A percentile compares a stretch with the other conserved stretches of the same genome.
Conservation (phyloP, 2,888 invertebrate species). For the Corythucha ciliata region DNA sequence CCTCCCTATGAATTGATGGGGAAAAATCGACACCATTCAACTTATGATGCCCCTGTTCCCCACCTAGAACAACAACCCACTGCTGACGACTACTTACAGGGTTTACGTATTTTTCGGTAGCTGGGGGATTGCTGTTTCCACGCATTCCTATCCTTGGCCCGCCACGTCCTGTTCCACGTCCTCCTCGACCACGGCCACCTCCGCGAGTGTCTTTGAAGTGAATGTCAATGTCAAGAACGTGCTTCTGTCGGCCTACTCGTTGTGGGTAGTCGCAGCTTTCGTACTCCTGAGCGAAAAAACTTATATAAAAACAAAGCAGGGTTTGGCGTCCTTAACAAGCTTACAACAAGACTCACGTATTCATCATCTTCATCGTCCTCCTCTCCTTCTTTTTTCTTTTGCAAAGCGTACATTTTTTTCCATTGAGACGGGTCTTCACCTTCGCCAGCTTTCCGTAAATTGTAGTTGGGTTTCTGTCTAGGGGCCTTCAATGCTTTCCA, state of each 20-base stretch:
- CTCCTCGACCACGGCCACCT: conserved; percentile 31
- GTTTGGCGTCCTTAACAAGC: background rate
- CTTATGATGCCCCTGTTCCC: too few relatives aligned
- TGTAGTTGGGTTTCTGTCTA: conserved; percentile 76
- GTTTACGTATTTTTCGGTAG: conserved; percentile 15
- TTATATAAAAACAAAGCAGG: background rate
- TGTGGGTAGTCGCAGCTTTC: conserved; percentile 33
- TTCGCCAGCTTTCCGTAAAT: conserved; percentile 87
- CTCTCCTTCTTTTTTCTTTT: conserved; percentile 54
- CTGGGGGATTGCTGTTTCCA: conserved; percentile 16
- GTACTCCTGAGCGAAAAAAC: conserved; percentile 29
- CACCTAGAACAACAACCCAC: too few relatives aligned
- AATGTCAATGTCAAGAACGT: conserved; percentile 35
- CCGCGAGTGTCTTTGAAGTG: conserved; percentile 33
- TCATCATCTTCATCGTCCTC: conserved; percentile 39
- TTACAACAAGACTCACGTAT: conserved; percentile 16
- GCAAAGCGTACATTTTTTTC: conserved; percentile 80
- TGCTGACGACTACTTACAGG: conserved; percentile 10
- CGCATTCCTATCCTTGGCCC: conserved; percentile 26
- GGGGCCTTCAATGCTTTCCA: conserved; percentile 71
- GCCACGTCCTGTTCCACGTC: conserved; percentile 32
- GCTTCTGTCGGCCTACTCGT: conserved; percentile 33
- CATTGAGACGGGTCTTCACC: conserved; percentile 85
- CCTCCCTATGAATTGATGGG: too few relatives aligned
- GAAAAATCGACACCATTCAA: too few relatives aligned